Evolutionary conservation across 1,140 invertebrate species (phyloP).

Genomic region (Hyposmocoma kahamanoa): DNA sequence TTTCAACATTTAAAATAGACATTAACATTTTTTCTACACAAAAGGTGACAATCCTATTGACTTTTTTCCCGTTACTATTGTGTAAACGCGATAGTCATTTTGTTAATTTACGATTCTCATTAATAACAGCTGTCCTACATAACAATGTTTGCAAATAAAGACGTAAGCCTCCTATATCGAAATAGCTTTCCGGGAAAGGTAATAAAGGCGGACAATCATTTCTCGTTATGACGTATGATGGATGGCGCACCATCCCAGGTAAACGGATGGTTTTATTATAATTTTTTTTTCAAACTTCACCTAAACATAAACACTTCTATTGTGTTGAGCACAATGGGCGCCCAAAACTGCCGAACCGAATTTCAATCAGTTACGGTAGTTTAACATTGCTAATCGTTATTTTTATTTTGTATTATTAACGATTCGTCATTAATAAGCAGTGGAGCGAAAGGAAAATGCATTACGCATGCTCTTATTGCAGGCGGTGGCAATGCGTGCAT

Average conservation of each 20-base stretch:
- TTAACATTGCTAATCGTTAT: slow-evolving; percentile 65
- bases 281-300: slow-evolving; percentile 39
- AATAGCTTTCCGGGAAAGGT: slow-evolving; percentile 30
- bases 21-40: neutral
- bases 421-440: slow-evolving; percentile 65
- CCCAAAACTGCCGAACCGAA: slow-evolving; percentile 44
- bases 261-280: slow-evolving; percentile 36
- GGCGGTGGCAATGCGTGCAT: slow-evolving; percentile 35
- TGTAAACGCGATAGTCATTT: slow-evolving; percentile 29
- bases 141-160: slow-evolving; percentile 66
- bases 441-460: slow-evolving; percentile 48
- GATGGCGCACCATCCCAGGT: slow-evolving; percentile 53
- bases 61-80: slow-evolving; percentile 17
- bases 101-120: slow-evolving; percentile 25
- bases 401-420: slow-evolving; percentile 63
- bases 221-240: slow-evolving; percentile 60
- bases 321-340: slow-evolving; percentile 50
- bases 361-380: slow-evolving; percentile 62
- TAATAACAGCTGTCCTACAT: slow-evolving; percentile 6
- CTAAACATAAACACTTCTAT: slow-evolving; percentile 66
- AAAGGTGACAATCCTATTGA: too few species aligned
- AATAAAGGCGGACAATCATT: slow-evolving; percentile 47
- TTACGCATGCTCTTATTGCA: slow-evolving; percentile 35
- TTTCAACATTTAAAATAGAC: slow-evolving; percentile 1
- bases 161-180: slow-evolving; percentile 32